Percentiles rank a stretch among this genome's conserved stretches.
Conservation (phyloP, 2,888 invertebrate species). For the Drosophila imparisetae region DNA sequence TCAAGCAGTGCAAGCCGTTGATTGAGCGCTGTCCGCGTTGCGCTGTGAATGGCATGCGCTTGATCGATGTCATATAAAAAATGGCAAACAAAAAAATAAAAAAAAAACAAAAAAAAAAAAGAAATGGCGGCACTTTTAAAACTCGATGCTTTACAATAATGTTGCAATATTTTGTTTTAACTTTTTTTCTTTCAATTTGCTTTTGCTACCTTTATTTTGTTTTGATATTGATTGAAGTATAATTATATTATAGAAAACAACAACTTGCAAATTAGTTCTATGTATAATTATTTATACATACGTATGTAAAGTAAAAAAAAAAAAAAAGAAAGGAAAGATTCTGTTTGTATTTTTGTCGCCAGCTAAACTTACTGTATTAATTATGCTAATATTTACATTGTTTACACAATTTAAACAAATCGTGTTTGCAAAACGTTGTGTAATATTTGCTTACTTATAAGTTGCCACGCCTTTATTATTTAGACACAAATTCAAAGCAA, state of each 20-base stretch:
- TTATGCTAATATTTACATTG: slow-evolving; percentile 79
- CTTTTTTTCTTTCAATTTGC: slow-evolving; percentile 35
- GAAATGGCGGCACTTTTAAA: slow-evolving; percentile 37
- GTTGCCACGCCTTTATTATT: slow-evolving; percentile 60
- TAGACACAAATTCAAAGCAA: slow-evolving; percentile 47
- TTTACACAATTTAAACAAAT: slow-evolving; percentile 67
- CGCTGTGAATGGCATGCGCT: slow-evolving; percentile 32
- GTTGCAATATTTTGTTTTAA: slow-evolving; percentile 66
- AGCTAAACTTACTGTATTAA: slow-evolving; percentile 78
- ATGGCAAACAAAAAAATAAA: slow-evolving; percentile 5
- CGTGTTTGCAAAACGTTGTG: slow-evolving; percentile 75
- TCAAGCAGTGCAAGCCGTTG: slow-evolving; percentile 41
- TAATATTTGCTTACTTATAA: slow-evolving; percentile 80
- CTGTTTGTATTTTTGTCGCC: slow-evolving; percentile 70
- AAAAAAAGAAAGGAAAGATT: slow-evolving; percentile 37
- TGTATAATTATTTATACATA: slow-evolving; percentile 67
- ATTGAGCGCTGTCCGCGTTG: slow-evolving; percentile 19
- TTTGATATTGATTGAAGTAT: slow-evolving; percentile 65
- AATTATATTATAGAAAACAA: slow-evolving; percentile 49
- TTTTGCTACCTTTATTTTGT: slow-evolving; percentile 54
- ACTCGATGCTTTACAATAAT: slow-evolving; percentile 60
- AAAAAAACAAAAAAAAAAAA: background rate
- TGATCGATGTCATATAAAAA: slow-evolving; percentile 16
- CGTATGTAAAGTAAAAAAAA: slow-evolving; percentile 64
- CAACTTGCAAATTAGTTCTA: slow-evolving; percentile 54